Evolutionary conservation across 2,888 invertebrate genomes (phyloP), one percentile per base, ranked within the genome.

Genomic region (Plutella xylostella): DNA sequence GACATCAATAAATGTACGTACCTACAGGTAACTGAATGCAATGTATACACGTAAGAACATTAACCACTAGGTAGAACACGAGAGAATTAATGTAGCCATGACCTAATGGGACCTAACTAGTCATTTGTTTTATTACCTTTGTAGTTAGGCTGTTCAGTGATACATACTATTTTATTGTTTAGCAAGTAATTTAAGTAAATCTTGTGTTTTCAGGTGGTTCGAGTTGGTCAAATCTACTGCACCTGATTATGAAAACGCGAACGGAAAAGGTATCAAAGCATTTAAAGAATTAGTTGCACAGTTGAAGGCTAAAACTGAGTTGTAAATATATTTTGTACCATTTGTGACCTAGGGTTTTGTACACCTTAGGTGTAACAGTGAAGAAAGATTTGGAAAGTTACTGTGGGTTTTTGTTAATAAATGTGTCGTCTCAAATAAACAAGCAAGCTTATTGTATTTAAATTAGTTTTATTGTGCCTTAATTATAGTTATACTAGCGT

Each of bases 251-350:
- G 37, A 48, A 54, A 70, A 70, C 14, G 58, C 68, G 39, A 72
- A 74, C 58, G 53, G 65, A 58, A 55, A 58, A 31, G 74, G 72
- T 28, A 54, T 65, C 46, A 54, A 57, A 51, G 68, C 66, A 30
- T 71, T 72, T 54, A 71, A 69, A 55, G 37, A 11, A 12, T n/a
- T 45, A 15, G 20, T 30, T 17, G 40, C 28, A 11, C 11, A 5
- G 4, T 22, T 43, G 15, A 34, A 34, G 35, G 19, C 22, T 3
- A 39, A 39, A 20, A 37, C 28, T 28, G 28, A 28, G n/a, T 28
- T 28, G 28, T 28, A n/a, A 28, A 28, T n/a, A 28, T 4, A n/a
- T n/a, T n/a, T n/a, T n/a, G n/a, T n/a, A n/a, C n/a, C n/a, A n/a
- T n/a, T n/a, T n/a, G n/a, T n/a, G n/a, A n/a, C n/a, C n/a, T n/a